Evolutionary conservation across 2,797 vertebrate species (phyloP).

Genomic region (Typhlichthys subterraneus): DNA sequence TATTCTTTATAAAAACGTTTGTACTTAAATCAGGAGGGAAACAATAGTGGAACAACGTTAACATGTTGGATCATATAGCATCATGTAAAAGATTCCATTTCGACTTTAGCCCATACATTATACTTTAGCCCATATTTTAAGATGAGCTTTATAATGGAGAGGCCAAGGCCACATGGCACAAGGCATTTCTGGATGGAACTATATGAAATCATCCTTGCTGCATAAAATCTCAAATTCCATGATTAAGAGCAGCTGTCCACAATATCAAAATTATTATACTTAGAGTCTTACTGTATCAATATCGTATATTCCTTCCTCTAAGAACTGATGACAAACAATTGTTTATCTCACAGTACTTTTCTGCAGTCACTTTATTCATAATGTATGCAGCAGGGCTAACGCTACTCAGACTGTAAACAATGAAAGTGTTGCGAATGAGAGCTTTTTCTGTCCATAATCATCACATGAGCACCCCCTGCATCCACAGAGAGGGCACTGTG

Average conservation of each 20-base stretch:
- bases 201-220: slow-evolving; percentile 6
- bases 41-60: too few species aligned
- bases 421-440: not conserved
- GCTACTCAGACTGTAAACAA: not conserved
- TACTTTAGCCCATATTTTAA: not conserved
- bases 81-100: not conserved
- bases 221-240: slow-evolving; percentile 4
- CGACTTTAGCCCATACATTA: not conserved
- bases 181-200: not conserved
- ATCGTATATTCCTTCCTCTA: not conserved
- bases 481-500: slow-evolving; percentile 26
- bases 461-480: slow-evolving; percentile 55
- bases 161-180: not conserved
- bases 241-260: not conserved
- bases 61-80: too few species aligned
- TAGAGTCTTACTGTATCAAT: not conserved
- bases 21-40: too few species aligned
- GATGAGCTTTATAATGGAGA: too few species aligned
- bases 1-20: too few species aligned
- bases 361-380: not conserved
- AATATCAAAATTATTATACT: not conserved
- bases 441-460: slow-evolving; percentile 18
- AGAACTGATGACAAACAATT: not conserved
- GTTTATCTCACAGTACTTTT: too few species aligned
- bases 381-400: not conserved